Percentiles rank a stretch among this genome's conserved stretches.
Evolutionary conservation across 2,797 vertebrate species (phyloP).

Genomic region (Xiphorhynchus erythropygius): DNA sequence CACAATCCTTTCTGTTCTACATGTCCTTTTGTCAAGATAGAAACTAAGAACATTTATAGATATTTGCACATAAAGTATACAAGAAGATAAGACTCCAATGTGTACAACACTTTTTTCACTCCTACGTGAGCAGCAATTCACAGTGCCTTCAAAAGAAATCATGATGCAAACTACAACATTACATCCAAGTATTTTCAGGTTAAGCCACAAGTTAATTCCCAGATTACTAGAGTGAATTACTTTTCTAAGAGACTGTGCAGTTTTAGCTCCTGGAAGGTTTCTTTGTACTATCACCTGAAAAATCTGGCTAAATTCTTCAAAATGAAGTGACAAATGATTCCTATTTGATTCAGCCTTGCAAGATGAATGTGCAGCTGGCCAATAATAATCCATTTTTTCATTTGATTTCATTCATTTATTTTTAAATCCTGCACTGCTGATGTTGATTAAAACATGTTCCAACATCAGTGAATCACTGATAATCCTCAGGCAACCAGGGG

Average conservation of each 20-base stretch:
- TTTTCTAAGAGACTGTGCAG: background rate
- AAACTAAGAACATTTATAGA: background rate
- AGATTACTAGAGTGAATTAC: background rate
- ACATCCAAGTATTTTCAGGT: background rate
- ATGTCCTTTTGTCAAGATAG: background rate
- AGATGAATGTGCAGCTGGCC: background rate
- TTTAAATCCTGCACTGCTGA: constrained; percentile 5
- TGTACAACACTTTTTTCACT: background rate
- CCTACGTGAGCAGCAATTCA: background rate
- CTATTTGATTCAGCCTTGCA: background rate
- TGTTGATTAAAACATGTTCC: constrained; percentile 19
- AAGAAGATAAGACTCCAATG: background rate
- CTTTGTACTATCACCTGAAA: background rate
- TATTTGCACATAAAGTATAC: background rate
- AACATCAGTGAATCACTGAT: background rate
- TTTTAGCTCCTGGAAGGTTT: background rate
- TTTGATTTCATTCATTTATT: constrained; percentile 29
- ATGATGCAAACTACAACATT: background rate
- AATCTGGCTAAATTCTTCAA: background rate
- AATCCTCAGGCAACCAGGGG: background rate
- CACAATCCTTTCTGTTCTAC: background rate
- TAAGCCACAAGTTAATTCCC: background rate
- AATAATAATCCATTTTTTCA: constrained; percentile 26
- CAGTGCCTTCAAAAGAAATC: background rate
- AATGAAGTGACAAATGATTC: background rate